Evolutionary conservation across 2,797 vertebrate genomes (phyloP), one percentile per base, ranked within the genome.

Genomic region (Chromobotia macracanthus): DNA sequence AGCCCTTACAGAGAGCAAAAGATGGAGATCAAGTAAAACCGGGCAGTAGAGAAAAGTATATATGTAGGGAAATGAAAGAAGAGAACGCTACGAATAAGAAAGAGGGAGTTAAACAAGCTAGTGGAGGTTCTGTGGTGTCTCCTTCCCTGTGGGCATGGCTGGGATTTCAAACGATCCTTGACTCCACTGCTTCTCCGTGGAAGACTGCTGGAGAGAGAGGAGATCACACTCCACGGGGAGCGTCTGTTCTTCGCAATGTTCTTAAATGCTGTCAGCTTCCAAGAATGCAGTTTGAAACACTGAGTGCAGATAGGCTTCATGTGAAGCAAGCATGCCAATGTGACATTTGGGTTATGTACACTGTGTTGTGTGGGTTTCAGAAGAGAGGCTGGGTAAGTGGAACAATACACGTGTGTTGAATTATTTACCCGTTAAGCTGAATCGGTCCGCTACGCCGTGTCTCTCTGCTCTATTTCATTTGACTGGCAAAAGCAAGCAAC

Each of bases 91-190:
- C 2, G 1, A 10, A 25, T 68, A 53, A 72, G 55, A 13, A 44
- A n/a, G 8, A 31, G 4, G 10, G 8, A 79, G 41, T 13, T 46
- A 51, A 75, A 63, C 0, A 35, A 86, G 82, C 80, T 83, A 81
- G 80, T 82, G 84, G 84, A 85, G 79, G 80, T 79, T 79, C 86
- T 61, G n/a, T 50, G 19, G 41, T 75, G 28, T 85, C 84, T 89
- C 87, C 75, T 84, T 89, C 85, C 88, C 89, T 89, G 18, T 85
- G 87, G 90, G 88, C 86, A 90, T 71, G 87, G 84, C 90, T 88
- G 87, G 87, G 84, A 90, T 89, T 91, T 92, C 91, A 92, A 92
- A 92, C 83, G 75, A 73, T 85, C 80, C 83, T 75, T 38, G 70
- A 69, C 67, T 86, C 83, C 86, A 82, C 41, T n/a, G 73, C 83